Base-by-base conservation (phyloP, 2,797 vertebrate genomes). In the Malurus leucopterus region DNA sequence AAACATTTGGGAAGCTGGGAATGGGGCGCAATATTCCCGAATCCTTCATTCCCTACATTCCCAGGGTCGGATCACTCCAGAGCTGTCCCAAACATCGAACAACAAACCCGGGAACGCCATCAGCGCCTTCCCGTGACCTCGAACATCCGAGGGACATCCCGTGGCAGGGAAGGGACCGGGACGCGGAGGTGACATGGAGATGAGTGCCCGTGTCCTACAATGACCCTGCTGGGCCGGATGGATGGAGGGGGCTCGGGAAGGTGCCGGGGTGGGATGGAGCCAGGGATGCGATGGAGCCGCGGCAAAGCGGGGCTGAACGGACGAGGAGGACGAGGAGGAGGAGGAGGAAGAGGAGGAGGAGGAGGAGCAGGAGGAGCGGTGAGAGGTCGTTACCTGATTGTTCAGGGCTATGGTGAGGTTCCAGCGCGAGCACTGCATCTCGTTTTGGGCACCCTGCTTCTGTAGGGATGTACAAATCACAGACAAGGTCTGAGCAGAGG, bases 351-450 rank as follows among this genome's bases (percentile, higher is more conserved):
- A 40, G 18, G 23, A 41, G 43, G 27, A 24, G 36, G 27, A 58
- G 36, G 58, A 29, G 40, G 16, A 24, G 63, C 1, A 3, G 23
- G 17, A 7, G 19, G 51, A 90, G 80, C 21, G 32, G 65, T 43
- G 90, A 86, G 90, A 80, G 46, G 84, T 95, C 65, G 81, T 95
- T 95, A 95, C 93, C 95, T 95, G 95, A 74, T 95, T 95, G 91
- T 95, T 95, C 95, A 95, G 87, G 90, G 93, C 95, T 95, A 95
- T 90, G 92, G 92, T 95, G 95, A 94, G 95, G 93, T 95, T 94
- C 93, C 95, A 95, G 90, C 92, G 78, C 92, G 91, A 95, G 94
- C 94, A 95, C 93, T 94, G 95, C 94, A 91, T 95, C 94, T 95
- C 70, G 95, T 93, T 95, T 95, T 89, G 92, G 93, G 94, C 88